Evolutionary conservation across 2,113 vertebrate species (phyloP), one percentile per base, ranked within the genome.

Genomic region (Ranitomeya variabilis): DNA sequence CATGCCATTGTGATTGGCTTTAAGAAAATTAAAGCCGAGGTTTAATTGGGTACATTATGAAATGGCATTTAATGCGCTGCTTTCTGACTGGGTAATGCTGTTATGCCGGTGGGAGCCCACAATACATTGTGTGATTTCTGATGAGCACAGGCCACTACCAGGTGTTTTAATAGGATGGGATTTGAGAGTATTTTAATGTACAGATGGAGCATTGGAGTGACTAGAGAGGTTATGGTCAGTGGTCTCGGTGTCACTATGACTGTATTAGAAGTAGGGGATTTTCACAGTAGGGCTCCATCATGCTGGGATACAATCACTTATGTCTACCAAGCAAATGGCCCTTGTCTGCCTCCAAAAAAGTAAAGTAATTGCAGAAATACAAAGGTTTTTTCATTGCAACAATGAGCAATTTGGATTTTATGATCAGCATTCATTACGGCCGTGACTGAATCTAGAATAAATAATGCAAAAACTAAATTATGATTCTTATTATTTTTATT

Each of bases 41-140:
- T 87, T 80, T 87, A 87, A 87, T 87, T 80, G 86, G 86, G 62
- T 87, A 54, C 60, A 69, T 69, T 31, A 13, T 80, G 4, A 23
- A 80, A 80, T 87, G 16, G 15, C 60, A 55, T 23, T 66, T 64
- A 51, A 62, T 69, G 77, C 13, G 59, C 23, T 62, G 12, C 8
- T n/a, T 80, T 80, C 62, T 87, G n/a, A 80, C 76, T 69, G 77
- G 86, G 57, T 90, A 90, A 78, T 45, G 0, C 64, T 18, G 67
- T 87, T 80, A 37, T 71, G 74, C 14, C 87, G 77, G 85, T 31
- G n/a, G 86, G 86, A 66, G 52, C 26, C 51, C 19, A 26, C 85
- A 67, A 79, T 79, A 86, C 15, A 21, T 37, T 26, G 62, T 80
- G 77, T 87, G 66, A 69, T 80, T 79, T 80, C 51, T 55, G 31